Base-by-base conservation (phyloP, 2,888 invertebrate genomes). In the Oxytorus armatus region DNA sequence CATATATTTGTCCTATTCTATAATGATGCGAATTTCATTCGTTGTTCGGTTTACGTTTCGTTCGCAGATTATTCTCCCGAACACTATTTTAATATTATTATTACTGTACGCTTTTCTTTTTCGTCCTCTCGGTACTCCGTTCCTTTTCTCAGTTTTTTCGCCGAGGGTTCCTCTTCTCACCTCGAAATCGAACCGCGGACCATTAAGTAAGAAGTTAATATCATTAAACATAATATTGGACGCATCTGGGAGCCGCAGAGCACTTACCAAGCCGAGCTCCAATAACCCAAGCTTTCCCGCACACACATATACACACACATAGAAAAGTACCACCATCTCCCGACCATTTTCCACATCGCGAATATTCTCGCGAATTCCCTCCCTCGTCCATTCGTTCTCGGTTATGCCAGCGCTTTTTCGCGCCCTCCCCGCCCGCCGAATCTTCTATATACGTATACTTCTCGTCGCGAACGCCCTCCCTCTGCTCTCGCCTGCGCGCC, bases 161-260 rank as follows among this genome's bases (percentile, higher is more conserved):
- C 18, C 61, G 63, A 65, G 63, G 79, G 75, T 85, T 16, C 11
- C 23, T 86, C 84, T 89, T 91, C 88, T 88, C 91, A 88, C 91
- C 91, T 91, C 88, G 90, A 91, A 74, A 91, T 92, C 91, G 91
- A 92, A 92, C 90, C 91, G 83, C 90, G 91, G 90, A 89, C 91
- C 92, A 92, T 92, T 92, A 92, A 90, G 91, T 91, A 89, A 90
- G 91, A 92, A 92, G 91, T 92, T 92, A 92, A 92, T 92, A 92
- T 91, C 92, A 91, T 92, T 92, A 92, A 91, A 90, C 90, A 91
- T 92, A 92, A 92, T 91, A 92, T 92, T 90, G 91, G 91, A 90
- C 92, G 90, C 92, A 92, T 92, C 92, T 92, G 92, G 90, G 91
- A 90, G 90, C 91, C 90, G 86, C 90, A 89, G 88, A 92, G 92